Evolutionary conservation across 2,888 invertebrate species (phyloP), one percentile per base, ranked within the genome.

Genomic region (Cylindroiulus punctatus): DNA sequence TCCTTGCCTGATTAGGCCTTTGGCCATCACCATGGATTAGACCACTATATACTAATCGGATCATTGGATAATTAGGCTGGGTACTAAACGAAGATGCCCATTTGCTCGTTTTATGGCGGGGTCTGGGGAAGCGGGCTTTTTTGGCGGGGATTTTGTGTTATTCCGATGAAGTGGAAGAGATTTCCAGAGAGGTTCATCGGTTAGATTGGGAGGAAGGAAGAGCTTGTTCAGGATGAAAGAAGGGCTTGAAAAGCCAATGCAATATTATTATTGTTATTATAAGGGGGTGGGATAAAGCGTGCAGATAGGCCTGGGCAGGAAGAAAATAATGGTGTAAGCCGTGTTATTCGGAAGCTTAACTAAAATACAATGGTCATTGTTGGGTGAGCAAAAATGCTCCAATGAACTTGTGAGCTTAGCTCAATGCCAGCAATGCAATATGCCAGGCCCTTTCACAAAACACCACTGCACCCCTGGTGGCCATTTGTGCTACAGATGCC

Each of bases 61-160:
- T 83, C 83, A 83, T 83, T 83, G 83, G 44, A 44, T 83, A 83
- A 83, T 83, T 83, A 83, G 83, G 83, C 83, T 83, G 76, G 76
- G 76, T 76, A 76, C 76, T 76, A 76, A 76, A 76, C 17, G 76
- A 76, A 76, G 76, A 76, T 76, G 83, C 44, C 83, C 83, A 83
- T 83, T 83, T 83, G 44, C 42, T 44, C 83, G 83, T 83, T 83
- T 83, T 83, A 83, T 83, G 22, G 44, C 40, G 10, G 83, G 40
- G 83, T 8, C 30, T 0, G 26, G 83, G 83, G 19, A 83, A 44
- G 44, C 22, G 44, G 83, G 83, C 32, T 44, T 83, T 42, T 82
- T 83, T 82, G 40, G 40, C 44, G 40, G 76, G 83, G 44, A 42
- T 83, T 83, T 83, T 83, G 83, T 83, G 44, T 44, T 83, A 42